A percentile compares a stretch with the other conserved stretches of the same genome.
Evolutionary conservation across 2,888 invertebrate genomes (phyloP).

Genomic region (Lithophane leautieri): DNA sequence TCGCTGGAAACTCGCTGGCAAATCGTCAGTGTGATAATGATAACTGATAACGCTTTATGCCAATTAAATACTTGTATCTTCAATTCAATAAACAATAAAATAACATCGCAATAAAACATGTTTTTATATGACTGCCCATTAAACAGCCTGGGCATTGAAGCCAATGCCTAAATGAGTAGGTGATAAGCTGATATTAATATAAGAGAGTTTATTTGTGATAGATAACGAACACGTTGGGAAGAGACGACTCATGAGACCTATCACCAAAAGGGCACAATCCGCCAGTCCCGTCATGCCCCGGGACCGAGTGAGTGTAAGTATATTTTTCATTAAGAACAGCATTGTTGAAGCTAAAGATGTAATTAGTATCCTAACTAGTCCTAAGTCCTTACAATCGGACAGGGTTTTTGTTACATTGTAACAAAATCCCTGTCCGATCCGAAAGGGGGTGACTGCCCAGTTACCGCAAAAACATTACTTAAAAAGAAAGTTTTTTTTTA

Average conservation of each 20-base stretch:
- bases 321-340: background rate
- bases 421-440: too few species aligned
- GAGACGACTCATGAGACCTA: constrained; percentile 63
- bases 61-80: constrained; percentile 4
- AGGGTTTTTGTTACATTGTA: too few species aligned
- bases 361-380: background rate
- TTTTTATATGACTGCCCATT: constrained; percentile 25
- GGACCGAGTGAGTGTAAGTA: constrained; percentile 63
- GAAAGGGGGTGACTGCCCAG: too few species aligned
- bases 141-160: constrained; percentile 23
- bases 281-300: constrained; percentile 68
- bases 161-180: constrained; percentile 42
- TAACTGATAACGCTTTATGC: too few species aligned
- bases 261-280: constrained; percentile 76
- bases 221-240: constrained; percentile 60
- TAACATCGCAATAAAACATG: constrained; percentile 5
- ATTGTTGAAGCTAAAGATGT: background rate
- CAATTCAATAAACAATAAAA: constrained; percentile 12
- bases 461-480: too few species aligned
- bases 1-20: too few species aligned
- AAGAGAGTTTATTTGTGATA: constrained; percentile 45
- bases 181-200: constrained; percentile 55
- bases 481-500: too few species aligned
- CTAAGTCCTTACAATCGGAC: too few species aligned
- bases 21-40: too few species aligned